Base-by-base conservation (phyloP, 2,797 vertebrate genomes). In the Mormyrus proboscirostris region DNA sequence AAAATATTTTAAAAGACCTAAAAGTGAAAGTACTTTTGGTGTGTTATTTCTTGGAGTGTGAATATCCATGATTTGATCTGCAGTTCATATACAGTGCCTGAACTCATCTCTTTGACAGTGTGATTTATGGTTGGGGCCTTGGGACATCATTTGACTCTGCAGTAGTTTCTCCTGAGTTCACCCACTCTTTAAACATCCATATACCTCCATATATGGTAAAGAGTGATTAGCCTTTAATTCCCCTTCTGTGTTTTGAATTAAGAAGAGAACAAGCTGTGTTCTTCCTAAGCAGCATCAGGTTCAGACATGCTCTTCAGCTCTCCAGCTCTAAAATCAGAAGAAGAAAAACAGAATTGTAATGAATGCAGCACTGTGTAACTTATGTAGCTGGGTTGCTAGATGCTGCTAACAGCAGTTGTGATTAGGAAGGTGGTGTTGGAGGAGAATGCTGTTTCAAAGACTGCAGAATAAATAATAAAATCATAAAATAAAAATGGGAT, bases 161-260 rank as follows among this genome's bases (percentile, higher is more conserved):
- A 57, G 79, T 50, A 38, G 73, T 82, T 88, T 88, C 49, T 22
- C 79, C 90, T 89, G 89, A 91, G 83, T 90, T 90, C 4, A 85
- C 89, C 89, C 90, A 89, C 89, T 92, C 73, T 92, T 93, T 91
- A 92, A 92, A 93, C 90, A 88, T 90, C 88, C 89, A 90, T 90
- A 92, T 89, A 89, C 93, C 93, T 94, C 89, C 92, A 90, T 91
- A 91, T 90, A 90, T 91, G 91, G 91, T 91, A 90, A 92, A 90
- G 87, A 90, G 92, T 16, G 51, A 82, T 87, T 91, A 93, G 93
- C 93, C 91, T 93, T 91, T 94, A 93, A 94, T 93, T 94, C 93
- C 93, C 93, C 90, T 16, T 92, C 90, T 92, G 91, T 91, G 90
- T 91, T 93, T 93, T 90, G 93, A 94, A 93, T 91, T 90, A 92